Evolutionary conservation across 2,797 vertebrate species (phyloP).

Genomic region (Apogon talboti): DNA sequence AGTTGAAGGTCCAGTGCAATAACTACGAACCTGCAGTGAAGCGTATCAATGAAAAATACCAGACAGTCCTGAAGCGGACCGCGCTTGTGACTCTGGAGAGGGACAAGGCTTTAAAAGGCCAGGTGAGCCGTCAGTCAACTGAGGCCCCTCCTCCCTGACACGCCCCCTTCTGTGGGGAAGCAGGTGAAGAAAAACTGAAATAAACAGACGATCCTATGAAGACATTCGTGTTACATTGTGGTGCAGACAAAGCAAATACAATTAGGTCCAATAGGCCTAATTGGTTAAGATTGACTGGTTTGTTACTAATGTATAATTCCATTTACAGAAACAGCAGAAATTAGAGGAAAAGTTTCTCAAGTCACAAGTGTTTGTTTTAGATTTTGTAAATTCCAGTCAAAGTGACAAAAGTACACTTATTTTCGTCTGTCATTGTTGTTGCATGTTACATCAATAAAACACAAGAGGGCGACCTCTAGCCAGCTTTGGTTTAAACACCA

Average conservation of each 20-base stretch:
- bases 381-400: neutral
- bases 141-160: neutral
- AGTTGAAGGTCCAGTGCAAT: constrained; percentile 87
- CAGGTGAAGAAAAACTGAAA: constrained; percentile 20
- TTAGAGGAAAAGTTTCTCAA: too few relatives aligned
- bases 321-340: too few relatives aligned
- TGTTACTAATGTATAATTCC: too few relatives aligned
- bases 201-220: neutral
- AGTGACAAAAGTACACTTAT: neutral
- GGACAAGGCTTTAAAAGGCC: constrained; percentile 81
- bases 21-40: constrained; percentile 84
- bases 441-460: constrained; percentile 24
- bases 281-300: too few relatives aligned
- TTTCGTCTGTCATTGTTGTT: neutral
- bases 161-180: constrained; percentile 35
- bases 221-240: too few relatives aligned
- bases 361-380: neutral
- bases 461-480: constrained; percentile 56
- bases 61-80: constrained; percentile 84
- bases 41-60: constrained; percentile 88
- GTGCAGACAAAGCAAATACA: too few relatives aligned
- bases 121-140: constrained; percentile 68
- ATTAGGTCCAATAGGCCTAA: too few relatives aligned
- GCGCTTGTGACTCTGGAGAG: constrained; percentile 84
- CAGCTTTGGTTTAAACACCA: constrained; percentile 13